Conservation (phyloP, 2,797 vertebrate species). For the Heliangelus exortis region DNA sequence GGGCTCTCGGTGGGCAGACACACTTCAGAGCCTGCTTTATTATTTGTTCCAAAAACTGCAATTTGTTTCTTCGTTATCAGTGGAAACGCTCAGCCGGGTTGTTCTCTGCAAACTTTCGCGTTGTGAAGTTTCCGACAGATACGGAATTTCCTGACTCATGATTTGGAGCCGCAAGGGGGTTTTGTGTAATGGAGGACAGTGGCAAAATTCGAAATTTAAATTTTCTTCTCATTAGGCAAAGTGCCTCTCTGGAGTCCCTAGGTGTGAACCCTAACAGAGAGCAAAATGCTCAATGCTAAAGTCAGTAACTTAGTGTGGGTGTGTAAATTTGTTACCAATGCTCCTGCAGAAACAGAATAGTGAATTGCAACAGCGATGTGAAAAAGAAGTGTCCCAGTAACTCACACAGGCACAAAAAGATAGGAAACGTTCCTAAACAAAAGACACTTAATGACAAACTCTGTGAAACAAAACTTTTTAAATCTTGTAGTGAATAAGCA, state of each 20-base stretch:
- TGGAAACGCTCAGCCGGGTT: neutral
- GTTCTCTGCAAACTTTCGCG: neutral
- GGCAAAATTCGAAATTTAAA: neutral
- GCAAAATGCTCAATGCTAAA: neutral
- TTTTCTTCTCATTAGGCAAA: neutral
- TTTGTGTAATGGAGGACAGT: neutral
- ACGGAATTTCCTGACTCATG: neutral
- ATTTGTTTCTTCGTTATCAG: neutral
- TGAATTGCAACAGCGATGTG: neutral
- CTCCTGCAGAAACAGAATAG: neutral
- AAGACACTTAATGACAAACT: neutral
- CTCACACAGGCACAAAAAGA: neutral
- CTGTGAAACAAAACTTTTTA: neutral
- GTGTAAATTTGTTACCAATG: neutral
- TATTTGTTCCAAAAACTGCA: slow-evolving; percentile 12
- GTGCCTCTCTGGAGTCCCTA: neutral
- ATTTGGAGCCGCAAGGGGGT: neutral
- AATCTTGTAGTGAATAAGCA: neutral
- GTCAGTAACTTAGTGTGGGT: neutral
- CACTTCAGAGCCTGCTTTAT: neutral
- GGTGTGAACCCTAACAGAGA: neutral
- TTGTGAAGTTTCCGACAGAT: neutral
- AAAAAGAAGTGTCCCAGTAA: neutral
- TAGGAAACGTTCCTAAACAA: neutral
- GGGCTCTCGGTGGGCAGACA: neutral